A percentile compares a stretch with the other conserved stretches of the same genome.
Evolutionary conservation across 2,113 vertebrate species (phyloP).

Genomic region (Probosciger aterrimus): DNA sequence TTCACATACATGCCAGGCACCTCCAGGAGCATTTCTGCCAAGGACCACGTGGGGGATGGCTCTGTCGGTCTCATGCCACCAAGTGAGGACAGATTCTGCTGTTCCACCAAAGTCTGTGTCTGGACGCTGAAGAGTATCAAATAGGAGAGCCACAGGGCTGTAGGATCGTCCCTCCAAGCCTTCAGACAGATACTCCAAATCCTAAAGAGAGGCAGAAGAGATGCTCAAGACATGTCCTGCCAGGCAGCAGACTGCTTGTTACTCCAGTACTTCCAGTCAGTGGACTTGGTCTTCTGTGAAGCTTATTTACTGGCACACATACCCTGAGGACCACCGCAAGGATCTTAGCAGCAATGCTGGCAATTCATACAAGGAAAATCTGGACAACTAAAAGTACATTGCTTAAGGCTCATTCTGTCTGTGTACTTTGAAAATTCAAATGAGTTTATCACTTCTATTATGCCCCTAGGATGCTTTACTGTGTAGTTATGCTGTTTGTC

Average conservation of each 20-base stretch:
- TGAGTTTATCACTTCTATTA: background rate
- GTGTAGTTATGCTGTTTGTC: background rate
- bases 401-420: background rate
- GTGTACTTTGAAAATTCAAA: background rate
- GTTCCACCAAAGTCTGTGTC: conserved; percentile 78
- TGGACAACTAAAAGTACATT: background rate
- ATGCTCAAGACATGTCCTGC: background rate
- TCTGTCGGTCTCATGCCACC: conserved; percentile 62
- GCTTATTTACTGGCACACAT: background rate
- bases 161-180: conserved; percentile 80
- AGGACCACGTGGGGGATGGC: conserved; percentile 79
- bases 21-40: conserved; percentile 76
- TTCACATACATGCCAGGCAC: conserved; percentile 81
- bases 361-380: background rate
- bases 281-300: background rate
- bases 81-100: conserved; percentile 75
- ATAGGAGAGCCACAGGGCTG: conserved; percentile 78
- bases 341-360: background rate
- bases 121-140: conserved; percentile 79
- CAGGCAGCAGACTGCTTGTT: background rate
- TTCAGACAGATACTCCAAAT: conserved; percentile 80
- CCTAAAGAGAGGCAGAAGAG: conserved; percentile 38
- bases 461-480: background rate
- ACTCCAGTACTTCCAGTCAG: background rate
- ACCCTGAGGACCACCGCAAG: background rate